Base-by-base conservation (phyloP, 2,797 vertebrate species). In the Vultur gryphus region DNA sequence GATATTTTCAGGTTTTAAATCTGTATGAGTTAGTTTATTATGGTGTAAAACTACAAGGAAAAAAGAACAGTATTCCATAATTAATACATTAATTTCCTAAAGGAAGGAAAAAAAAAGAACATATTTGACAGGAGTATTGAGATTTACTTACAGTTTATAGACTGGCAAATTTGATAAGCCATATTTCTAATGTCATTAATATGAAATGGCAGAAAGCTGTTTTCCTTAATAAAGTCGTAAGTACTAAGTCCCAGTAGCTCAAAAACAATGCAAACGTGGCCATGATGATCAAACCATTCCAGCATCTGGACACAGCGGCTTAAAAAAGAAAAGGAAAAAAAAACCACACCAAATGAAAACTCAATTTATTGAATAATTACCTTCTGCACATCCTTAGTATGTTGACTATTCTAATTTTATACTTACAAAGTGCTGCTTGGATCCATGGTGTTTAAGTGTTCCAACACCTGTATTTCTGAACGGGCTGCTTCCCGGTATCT, bases 1-100 rank as follows among this genome's bases (percentile, higher is more conserved):
- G 97, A 99, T 99, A 95, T 99, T 99, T 98, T 99, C 99, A 79
- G 99, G 99, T 96, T 99, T 99, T 96, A 99, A 98, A 97, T 99
- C 99, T 43, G 99, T 99, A 97, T 99, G 99, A 33, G 99, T 99
- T 96, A 99, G 97, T 95, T 99, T 99, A 98, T 99, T 99, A 95
- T 98, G 98, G 97, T 99, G 99, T 37, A 99, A 97, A 98, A 99
- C 99, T 99, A 95, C 9, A 97, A 97, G 75, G 61, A 61, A 96
- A 90, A 87, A 41, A 84, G 4, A 88, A 91, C 7, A 87, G 24
- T 21, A 87, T 62, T 81, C 24, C 51, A 24, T 70, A 55, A 93
- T 72, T 75, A 76, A 88, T 25, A 83, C 2, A 39, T 13, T 33
- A 3, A 41, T 79, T 64, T 48, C 21, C 46, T 24, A 54, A 13